Evolutionary conservation across 2,888 invertebrate species (phyloP).

Genomic region (Corbicula japonica): DNA sequence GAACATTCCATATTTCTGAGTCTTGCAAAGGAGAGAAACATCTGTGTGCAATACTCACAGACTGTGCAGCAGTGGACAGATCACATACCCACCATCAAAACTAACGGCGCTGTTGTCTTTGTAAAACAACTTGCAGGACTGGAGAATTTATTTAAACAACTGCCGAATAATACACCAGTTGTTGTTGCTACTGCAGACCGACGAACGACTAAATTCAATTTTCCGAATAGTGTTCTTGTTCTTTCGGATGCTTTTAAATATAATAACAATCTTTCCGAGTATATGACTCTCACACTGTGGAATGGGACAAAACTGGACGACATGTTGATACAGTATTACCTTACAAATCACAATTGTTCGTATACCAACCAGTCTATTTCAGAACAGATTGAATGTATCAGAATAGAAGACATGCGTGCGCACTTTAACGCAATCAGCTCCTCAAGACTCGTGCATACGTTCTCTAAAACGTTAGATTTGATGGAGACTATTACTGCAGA

Average conservation of each 20-base stretch:
- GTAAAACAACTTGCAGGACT: slow-evolving; percentile 3
- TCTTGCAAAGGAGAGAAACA: slow-evolving; percentile 29
- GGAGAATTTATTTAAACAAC: background rate
- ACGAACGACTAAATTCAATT: background rate
- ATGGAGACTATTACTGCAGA: background rate
- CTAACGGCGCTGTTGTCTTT: slow-evolving; percentile 51
- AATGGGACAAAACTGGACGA: slow-evolving; percentile 13
- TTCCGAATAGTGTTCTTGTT: slow-evolving; percentile 5
- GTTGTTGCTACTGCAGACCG: slow-evolving; percentile 40
- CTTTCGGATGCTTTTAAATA: slow-evolving; percentile 10
- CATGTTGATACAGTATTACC: slow-evolving; percentile 27
- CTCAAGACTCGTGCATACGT: slow-evolving; percentile 3
- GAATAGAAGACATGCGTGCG: slow-evolving; percentile 9
- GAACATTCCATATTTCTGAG: slow-evolving; percentile 43
- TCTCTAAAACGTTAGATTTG: slow-evolving; percentile 1
- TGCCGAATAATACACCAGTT: slow-evolving; percentile 22
- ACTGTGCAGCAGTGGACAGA: background rate
- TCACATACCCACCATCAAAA: slow-evolving; percentile 29
- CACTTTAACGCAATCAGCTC: slow-evolving; percentile 10
- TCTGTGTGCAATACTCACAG: slow-evolving; percentile 48
- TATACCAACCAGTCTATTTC: slow-evolving; percentile 16
- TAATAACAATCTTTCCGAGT: slow-evolving; percentile 9
- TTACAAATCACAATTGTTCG: slow-evolving; percentile 39
- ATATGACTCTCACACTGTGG: slow-evolving; percentile 9
- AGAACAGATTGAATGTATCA: slow-evolving; percentile 3